These are phyloP conservation scores for Ptyas mucosa DNA, from an alignment of 2,113 vertebrate species.

Conservation along the genomic window DNA sequence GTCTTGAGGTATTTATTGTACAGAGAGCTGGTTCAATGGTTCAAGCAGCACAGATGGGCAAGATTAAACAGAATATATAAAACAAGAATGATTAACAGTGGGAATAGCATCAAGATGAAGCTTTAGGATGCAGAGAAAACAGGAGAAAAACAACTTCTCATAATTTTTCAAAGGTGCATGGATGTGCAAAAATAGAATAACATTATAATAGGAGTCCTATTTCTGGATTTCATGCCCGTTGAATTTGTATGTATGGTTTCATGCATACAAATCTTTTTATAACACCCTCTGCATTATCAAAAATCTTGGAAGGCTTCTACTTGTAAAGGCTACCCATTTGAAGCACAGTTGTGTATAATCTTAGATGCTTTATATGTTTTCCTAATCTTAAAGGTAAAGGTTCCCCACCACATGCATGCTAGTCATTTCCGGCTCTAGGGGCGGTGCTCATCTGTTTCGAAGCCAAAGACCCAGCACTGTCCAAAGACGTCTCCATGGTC, in stretches of 20 bases:
- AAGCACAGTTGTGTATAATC: not conserved
- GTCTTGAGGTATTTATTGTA: not conserved
- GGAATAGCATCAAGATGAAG: not conserved
- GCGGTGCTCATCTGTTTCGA: no score
- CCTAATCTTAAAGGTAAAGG: not conserved
- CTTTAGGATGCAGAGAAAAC: not conserved
- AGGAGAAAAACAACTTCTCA: not conserved
- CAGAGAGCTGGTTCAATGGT: not conserved
- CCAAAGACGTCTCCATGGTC: no score
- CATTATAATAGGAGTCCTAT: not conserved
- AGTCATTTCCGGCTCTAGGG: no score
- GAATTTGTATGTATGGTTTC: not conserved
- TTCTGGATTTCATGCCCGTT: not conserved
- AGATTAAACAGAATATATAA: not conserved
- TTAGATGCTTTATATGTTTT: not conserved
- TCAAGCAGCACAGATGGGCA: not conserved
- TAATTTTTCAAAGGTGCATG: not conserved
- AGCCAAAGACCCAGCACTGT: no score
- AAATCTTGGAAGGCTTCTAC: not conserved
- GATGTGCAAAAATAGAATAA: not conserved
- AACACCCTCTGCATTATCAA: not conserved
- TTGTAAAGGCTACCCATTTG: not conserved
- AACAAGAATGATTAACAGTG: not conserved
- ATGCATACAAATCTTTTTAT: not conserved
- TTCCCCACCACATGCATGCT: no score